Base-by-base conservation (phyloP, 1,140 invertebrate genomes). In the Frieseomelitta varia region DNA sequence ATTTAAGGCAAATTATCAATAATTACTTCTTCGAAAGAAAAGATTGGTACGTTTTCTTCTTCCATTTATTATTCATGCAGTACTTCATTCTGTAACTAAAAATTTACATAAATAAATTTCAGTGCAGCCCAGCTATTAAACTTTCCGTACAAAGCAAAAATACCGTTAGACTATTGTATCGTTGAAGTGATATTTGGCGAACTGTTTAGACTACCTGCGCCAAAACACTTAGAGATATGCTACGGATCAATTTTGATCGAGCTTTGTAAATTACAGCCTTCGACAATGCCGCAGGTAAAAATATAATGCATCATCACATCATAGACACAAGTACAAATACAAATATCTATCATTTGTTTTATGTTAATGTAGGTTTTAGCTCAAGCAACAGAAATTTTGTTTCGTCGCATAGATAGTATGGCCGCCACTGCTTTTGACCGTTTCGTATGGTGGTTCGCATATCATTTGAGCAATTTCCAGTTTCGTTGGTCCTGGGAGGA, bases 401-500 rank as follows among this genome's bases (percentile, higher is more conserved):
- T 99, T 93, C 97, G 99, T 94, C 96, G 99, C 88, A 97, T 99
- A 92, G 99, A 99, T 92, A 97, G 97, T 17, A 99, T 99, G 99
- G 99, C 99, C 92, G 97, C 98, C 3, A 97, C 98, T 10, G 99
- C 99, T 93, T 98, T 99, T 94, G 99, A 99, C 93, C 97, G 99
- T 74, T 99, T 99, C 94, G 97, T 98, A 4, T 97, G 97, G 92
- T 99, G 99, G 99, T 99, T 99, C 95, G 97, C 98, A 1, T 99
- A 99, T 93, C 99, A 99, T 95, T 96, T 99, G 93, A 99, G 99
- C 93, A 99, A 99, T 95, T 99, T 99, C 92, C 99, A 99, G 94
- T 99, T 99, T 92, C 97, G 98, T 76, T 99, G 99, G 99, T 98
- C 98, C 4, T 99, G 99, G 99, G 98, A 99, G 90, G 98, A 99